Conservation (phyloP, 2,113 vertebrate genomes). For the Hypocryptadius cinnamomeus region DNA sequence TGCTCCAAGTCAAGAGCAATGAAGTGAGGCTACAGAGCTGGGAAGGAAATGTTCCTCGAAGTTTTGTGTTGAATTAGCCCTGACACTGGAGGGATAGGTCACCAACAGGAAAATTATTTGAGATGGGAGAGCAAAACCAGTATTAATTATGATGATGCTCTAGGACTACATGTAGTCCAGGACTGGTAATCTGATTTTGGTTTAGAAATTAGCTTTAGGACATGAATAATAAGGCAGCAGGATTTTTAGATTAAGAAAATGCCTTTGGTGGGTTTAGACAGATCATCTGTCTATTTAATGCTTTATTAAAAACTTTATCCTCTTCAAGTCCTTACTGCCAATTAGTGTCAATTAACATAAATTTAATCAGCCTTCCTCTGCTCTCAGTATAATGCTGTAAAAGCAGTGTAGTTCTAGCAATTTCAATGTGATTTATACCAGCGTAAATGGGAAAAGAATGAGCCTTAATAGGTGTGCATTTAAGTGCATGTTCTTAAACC, state of each 20-base stretch:
- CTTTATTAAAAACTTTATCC: slow-evolving; percentile 27
- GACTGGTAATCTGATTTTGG: neutral
- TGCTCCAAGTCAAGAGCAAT: neutral
- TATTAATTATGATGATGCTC: neutral
- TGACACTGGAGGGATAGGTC: neutral
- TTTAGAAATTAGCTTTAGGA: neutral
- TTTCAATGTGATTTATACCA: slow-evolving; percentile 4
- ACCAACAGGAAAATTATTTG: neutral
- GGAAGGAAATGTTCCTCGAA: neutral
- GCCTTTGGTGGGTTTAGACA: neutral
- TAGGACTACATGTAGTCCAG: neutral
- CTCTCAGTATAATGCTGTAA: neutral
- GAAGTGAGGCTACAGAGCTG: neutral
- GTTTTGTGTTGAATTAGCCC: neutral
- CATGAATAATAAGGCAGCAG: neutral
- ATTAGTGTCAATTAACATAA: slow-evolving; percentile 33
- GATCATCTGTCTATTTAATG: slow-evolving; percentile 22
- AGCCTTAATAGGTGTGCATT: slow-evolving; percentile 1
- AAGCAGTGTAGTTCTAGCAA: neutral
- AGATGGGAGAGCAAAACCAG: neutral
- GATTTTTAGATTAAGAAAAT: slow-evolving; percentile 10
- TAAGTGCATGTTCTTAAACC: neutral
- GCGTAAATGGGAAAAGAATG: neutral
- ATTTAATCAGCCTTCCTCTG: neutral
- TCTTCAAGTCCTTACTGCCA: neutral